A percentile compares a stretch with the other conserved stretches of the same genome.
Evolutionary conservation across 2,888 invertebrate genomes (phyloP).

Genomic region (Drosophila prostipennis): DNA sequence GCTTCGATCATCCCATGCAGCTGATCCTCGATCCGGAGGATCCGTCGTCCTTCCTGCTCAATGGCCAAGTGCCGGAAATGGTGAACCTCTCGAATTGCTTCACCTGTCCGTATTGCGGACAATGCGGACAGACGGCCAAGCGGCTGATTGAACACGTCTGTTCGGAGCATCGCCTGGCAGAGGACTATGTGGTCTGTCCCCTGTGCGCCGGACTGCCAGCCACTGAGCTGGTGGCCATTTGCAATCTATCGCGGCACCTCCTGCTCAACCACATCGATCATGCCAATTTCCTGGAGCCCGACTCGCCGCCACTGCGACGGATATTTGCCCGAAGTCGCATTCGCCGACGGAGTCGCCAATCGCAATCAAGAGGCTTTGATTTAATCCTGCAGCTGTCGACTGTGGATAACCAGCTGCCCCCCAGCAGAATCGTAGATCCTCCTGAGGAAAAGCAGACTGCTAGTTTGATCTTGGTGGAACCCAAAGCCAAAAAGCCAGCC

Average conservation of each 20-base stretch:
- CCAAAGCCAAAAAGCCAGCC: neutral
- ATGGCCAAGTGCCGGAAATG: constrained; percentile 50
- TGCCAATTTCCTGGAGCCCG: constrained; percentile 64
- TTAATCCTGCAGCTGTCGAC: neutral
- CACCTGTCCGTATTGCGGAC: constrained; percentile 64
- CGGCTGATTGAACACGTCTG: constrained; percentile 64
- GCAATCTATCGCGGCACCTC: constrained; percentile 58
- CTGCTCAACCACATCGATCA: constrained; percentile 67
- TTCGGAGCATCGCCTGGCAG: constrained; percentile 44
- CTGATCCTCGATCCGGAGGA: constrained; percentile 36
- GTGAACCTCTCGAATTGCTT: constrained; percentile 65
- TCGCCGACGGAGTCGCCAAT: constrained; percentile 36
- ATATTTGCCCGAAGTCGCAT: constrained; percentile 37
- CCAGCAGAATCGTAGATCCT: neutral
- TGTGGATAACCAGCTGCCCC: neutral
- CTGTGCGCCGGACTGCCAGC: constrained; percentile 60
- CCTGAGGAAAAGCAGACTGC: neutral
- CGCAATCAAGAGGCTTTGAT: neutral
- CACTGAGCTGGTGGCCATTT: constrained; percentile 53
- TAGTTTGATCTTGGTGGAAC: neutral
- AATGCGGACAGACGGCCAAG: constrained; percentile 60
- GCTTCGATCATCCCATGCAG: constrained; percentile 68
- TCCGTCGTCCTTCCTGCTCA: constrained; percentile 30
- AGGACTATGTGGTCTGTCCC: constrained; percentile 63
- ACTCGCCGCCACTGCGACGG: constrained; percentile 50